These are phyloP conservation scores for Sminthopsis crassicaudata DNA, from an alignment of 2,113 vertebrate genomes.

Conservation along the genomic window DNA sequence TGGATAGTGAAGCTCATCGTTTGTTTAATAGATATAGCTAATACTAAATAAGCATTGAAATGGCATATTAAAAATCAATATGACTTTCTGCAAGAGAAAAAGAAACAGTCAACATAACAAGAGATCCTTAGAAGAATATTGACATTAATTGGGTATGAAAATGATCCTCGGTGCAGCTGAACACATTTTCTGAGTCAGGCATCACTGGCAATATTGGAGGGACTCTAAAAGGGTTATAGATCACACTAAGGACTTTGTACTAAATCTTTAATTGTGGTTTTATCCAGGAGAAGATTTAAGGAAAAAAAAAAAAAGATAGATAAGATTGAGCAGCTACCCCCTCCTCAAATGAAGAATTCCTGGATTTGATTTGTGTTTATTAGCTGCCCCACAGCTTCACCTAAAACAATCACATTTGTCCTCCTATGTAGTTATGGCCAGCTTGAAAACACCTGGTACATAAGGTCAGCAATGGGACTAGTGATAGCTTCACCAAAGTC, in stretches of 20 bases:
- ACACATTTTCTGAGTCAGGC: not conserved
- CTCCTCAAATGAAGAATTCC: not conserved
- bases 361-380: conserved; percentile 27
- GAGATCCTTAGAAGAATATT: conserved; percentile 20
- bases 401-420: not conserved
- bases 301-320: conserved; percentile 20
- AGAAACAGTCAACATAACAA: conserved; percentile 12
- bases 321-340: not conserved
- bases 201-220: not conserved
- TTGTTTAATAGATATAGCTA: conserved; percentile 6
- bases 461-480: not conserved
- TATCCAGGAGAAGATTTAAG: conserved; percentile 9
- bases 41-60: conserved; percentile 9
- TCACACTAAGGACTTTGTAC: conserved; percentile 13
- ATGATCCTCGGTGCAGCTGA: not conserved
- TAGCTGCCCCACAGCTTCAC: not conserved
- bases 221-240: conserved; percentile 9
- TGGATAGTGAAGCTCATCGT: not conserved
- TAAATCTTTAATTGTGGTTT: not conserved
- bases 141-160: conserved; percentile 24
- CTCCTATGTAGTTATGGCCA: not conserved
- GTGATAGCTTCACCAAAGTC: not conserved
- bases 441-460: not conserved
- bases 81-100: conserved; percentile 15
- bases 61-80: not conserved